Evolutionary conservation across 2,888 invertebrate species (phyloP).

Genomic region (Ichneumon xanthorius): DNA sequence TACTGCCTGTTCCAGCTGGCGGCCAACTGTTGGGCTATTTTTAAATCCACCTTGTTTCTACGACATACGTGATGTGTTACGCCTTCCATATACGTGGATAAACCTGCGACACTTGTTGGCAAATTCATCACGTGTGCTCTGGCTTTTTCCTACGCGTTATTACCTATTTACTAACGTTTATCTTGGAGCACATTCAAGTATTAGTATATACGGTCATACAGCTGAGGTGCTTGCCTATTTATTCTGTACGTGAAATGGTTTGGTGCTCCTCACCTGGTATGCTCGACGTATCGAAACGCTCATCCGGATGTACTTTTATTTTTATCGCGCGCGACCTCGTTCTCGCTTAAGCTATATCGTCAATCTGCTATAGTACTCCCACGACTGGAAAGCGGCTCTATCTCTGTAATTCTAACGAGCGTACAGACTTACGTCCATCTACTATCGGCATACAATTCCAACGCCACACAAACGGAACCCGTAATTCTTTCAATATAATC

Average conservation of each 20-base stretch:
- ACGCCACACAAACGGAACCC: background rate
- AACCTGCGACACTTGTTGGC: slow-evolving; percentile 16
- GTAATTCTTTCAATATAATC: slow-evolving; percentile 21
- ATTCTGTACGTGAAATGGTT: slow-evolving; percentile 21
- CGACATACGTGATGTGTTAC: background rate
- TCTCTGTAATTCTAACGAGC: slow-evolving; percentile 5
- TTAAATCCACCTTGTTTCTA: slow-evolving; percentile 21
- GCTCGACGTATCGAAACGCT: slow-evolving; percentile 36
- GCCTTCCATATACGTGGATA: background rate
- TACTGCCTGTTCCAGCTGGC: slow-evolving; percentile 74
- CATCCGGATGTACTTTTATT: slow-evolving; percentile 47
- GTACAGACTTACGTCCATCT: background rate
- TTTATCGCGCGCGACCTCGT: slow-evolving; percentile 43
- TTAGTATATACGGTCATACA: background rate
- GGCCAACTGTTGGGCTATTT: slow-evolving; percentile 74
- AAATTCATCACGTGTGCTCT: slow-evolving; percentile 9
- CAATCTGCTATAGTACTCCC: slow-evolving; percentile 7
- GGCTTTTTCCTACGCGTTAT: background rate
- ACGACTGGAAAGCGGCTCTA: slow-evolving; percentile 26
- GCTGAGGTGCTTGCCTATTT: background rate
- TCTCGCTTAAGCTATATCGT: slow-evolving; percentile 24
- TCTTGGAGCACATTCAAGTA: background rate
- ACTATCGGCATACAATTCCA: slow-evolving; percentile 1
- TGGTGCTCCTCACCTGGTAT: slow-evolving; percentile 19
- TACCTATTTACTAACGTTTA: background rate